Conservation (phyloP, 1,140 invertebrate species). For the Cephus cinctus region DNA sequence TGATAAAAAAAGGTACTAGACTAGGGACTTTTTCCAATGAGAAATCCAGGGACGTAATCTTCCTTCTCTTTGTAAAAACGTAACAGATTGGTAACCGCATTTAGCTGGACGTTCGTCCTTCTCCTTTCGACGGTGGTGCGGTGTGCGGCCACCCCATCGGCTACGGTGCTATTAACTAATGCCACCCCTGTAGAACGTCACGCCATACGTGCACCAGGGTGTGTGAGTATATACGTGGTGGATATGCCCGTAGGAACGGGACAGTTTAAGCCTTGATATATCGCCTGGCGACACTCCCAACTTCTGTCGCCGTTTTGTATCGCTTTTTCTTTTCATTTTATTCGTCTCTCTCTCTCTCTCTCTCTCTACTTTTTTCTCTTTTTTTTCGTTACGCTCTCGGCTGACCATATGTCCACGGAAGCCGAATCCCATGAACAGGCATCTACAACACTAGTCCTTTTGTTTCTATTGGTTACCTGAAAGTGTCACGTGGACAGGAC, state of each 20-base stretch:
- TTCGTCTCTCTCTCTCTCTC: slow-evolving; percentile 9
- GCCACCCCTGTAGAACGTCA: slow-evolving; percentile 34
- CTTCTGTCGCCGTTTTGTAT: slow-evolving; percentile 55
- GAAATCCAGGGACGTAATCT: slow-evolving; percentile 30
- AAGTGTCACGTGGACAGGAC: too few relatives aligned
- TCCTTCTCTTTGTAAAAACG: slow-evolving; percentile 50
- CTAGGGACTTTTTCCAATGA: too few relatives aligned
- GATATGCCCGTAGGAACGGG: slow-evolving; percentile 46
- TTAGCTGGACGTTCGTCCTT: slow-evolving; percentile 32
- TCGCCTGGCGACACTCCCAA: slow-evolving; percentile 56
- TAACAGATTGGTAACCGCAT: slow-evolving; percentile 59
- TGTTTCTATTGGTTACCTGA: too few relatives aligned
- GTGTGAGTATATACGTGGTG: too few relatives aligned
- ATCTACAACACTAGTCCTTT: too few relatives aligned
- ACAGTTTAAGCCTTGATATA: slow-evolving; percentile 60
- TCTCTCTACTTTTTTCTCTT: too few relatives aligned
- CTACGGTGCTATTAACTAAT: slow-evolving; percentile 52
- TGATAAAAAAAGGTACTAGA: too few relatives aligned
- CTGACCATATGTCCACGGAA: slow-evolving; percentile 55
- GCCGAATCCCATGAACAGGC: slow-evolving; percentile 6
- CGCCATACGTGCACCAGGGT: slow-evolving; percentile 48
- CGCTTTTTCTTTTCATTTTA: slow-evolving; percentile 48
- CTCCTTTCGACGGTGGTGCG: slow-evolving; percentile 31
- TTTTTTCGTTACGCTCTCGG: too few relatives aligned
- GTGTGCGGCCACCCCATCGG: slow-evolving; percentile 17